A percentile compares a stretch with the other conserved stretches of the same genome.
phyloP scores from a whole-genome alignment of 2,797 vertebrate species.

The Amniataba percoides region DNA sequence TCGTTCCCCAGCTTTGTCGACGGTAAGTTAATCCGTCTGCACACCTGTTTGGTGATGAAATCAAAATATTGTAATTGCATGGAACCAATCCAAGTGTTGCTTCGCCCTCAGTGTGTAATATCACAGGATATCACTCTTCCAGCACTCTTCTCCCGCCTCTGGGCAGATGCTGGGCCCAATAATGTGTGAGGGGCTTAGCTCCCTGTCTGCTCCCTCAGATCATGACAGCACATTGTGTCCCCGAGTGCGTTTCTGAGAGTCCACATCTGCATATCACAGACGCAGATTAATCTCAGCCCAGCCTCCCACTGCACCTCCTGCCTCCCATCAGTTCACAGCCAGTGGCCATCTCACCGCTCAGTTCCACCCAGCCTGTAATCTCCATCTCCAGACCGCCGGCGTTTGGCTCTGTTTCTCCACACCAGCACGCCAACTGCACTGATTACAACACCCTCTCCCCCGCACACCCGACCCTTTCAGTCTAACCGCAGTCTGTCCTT shows the following conservation, averaged over 20 bases:
- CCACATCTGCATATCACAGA: constrained; percentile 78
- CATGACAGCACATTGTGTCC: constrained; percentile 62
- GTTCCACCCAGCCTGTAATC: constrained; percentile 46
- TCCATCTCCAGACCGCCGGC: constrained; percentile 48
- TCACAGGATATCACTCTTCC: constrained; percentile 6
- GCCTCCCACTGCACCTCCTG: constrained; percentile 36
- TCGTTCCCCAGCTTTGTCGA: constrained; percentile 99
- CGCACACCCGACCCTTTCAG: constrained; percentile 15
- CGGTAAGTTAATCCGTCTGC: constrained; percentile 87
- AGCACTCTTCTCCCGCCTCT: constrained; percentile 32
- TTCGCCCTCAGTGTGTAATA: constrained; percentile 14
- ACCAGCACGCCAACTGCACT: constrained; percentile 28
- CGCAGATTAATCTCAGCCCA: constrained; percentile 67
- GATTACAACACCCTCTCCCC: constrained; percentile 46
- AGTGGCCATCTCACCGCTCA: constrained; percentile 57
- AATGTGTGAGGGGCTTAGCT: constrained; percentile 50
- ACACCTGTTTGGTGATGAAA: constrained; percentile 60
- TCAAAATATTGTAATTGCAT: constrained; percentile 52
- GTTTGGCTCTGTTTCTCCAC: constrained; percentile 56
- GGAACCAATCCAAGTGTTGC: constrained; percentile 27
- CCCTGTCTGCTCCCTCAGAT: constrained; percentile 57
- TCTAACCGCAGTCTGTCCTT: constrained; percentile 31
- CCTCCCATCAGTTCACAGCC: constrained; percentile 57
- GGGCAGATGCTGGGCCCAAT: constrained; percentile 48
- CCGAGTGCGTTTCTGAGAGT: constrained; percentile 65